Percentiles rank a stretch among this genome's conserved stretches.
Conservation (phyloP, 2,113 vertebrate species). For the Heterochromis multidens region DNA sequence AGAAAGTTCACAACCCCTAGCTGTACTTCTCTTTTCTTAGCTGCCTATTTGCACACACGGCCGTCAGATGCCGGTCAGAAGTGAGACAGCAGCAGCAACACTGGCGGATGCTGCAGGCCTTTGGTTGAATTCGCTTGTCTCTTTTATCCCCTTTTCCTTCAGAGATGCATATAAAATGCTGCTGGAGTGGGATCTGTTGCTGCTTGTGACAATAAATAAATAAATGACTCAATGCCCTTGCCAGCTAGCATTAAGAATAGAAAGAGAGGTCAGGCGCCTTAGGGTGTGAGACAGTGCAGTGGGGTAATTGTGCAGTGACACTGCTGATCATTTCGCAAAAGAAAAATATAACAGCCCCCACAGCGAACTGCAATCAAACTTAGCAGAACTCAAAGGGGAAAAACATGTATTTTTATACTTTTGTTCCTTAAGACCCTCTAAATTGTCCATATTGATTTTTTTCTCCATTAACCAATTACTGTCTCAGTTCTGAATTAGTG, state of each 20-base stretch:
- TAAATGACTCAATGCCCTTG: not conserved
- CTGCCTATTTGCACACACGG: constrained; percentile 36
- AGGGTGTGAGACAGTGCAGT: not conserved
- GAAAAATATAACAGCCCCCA: not conserved
- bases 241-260: not conserved
- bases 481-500: constrained; percentile 23
- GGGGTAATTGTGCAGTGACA: constrained; percentile 5
- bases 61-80: constrained; percentile 36
- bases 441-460: constrained; percentile 29
- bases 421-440: constrained; percentile 17
- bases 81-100: constrained; percentile 7
- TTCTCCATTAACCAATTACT: constrained; percentile 28
- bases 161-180: constrained; percentile 19
- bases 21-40: constrained; percentile 42
- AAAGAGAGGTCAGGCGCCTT: not conserved
- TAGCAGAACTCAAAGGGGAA: not conserved
- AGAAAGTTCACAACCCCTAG: constrained; percentile 56
- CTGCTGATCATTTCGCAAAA: constrained; percentile 2
- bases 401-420: not conserved
- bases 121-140: constrained; percentile 14
- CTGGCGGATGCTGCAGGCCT: constrained; percentile 24
- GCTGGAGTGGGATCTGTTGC: constrained; percentile 9
- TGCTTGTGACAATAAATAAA: constrained; percentile 35
- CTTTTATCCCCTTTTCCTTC: constrained; percentile 15
- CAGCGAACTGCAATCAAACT: constrained; percentile 20